Percentiles rank a stretch among this genome's conserved stretches.
Evolutionary conservation across 2,888 invertebrate genomes (phyloP).

Genomic region (Gortyna flavago): DNA sequence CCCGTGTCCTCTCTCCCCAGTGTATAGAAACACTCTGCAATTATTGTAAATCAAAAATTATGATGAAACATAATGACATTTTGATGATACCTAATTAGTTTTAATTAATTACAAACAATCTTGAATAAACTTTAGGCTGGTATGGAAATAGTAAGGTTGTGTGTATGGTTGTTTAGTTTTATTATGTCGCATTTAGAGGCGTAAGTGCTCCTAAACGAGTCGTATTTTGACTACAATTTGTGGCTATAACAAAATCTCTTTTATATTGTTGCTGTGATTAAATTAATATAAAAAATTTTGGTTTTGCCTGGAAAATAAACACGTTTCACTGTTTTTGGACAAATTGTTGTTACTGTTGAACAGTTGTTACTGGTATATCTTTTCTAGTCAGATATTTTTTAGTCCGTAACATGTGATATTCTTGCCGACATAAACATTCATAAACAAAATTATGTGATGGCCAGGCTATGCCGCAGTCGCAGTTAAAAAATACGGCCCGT

Average conservation of each 20-base stretch:
- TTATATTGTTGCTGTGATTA: background rate
- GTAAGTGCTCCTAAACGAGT: background rate
- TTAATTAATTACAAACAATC: background rate
- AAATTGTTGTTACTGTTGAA: background rate
- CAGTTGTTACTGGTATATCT: background rate
- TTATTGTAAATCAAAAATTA: constrained; percentile 11
- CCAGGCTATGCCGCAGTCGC: too few species aligned
- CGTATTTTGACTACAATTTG: background rate
- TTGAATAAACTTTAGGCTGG: constrained; percentile 2
- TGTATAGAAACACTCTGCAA: background rate
- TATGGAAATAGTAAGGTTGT: constrained; percentile 20
- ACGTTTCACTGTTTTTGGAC: background rate
- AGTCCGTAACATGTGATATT: background rate
- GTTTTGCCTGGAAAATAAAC: background rate
- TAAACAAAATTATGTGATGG: background rate
- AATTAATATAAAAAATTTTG: background rate
- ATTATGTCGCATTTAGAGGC: background rate
- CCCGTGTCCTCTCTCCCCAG: background rate
- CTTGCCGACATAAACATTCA: background rate
- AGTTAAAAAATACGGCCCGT: background rate
- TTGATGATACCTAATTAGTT: constrained; percentile 6
- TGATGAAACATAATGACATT: constrained; percentile 12
- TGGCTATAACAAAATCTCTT: background rate
- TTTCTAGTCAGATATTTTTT: background rate
- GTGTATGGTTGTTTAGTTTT: constrained; percentile 17